Conservation (phyloP, 2,888 invertebrate species). For the Trachelus tabidus region DNA sequence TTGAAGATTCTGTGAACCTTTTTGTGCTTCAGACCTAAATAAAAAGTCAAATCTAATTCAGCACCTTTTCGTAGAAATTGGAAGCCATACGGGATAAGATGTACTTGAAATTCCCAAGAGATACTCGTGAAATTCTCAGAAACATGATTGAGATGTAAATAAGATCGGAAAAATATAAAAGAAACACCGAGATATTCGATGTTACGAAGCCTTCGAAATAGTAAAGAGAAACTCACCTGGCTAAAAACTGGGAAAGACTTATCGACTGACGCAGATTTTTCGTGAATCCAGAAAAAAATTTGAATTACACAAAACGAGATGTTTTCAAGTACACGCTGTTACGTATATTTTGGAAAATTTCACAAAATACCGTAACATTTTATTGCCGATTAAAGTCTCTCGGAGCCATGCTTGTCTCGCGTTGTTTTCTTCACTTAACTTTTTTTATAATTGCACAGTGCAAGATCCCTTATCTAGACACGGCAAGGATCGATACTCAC, state of each 20-base stretch:
- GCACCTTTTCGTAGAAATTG: background rate
- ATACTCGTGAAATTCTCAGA: background rate
- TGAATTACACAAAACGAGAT: background rate
- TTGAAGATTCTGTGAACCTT: background rate
- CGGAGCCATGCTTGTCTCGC: background rate
- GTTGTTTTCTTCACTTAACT: background rate
- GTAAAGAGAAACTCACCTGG: background rate
- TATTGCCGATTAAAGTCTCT: background rate
- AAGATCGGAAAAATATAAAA: background rate
- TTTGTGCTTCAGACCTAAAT: background rate
- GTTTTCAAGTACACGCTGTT: background rate
- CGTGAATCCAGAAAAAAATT: background rate
- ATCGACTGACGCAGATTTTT: background rate
- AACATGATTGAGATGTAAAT: background rate
- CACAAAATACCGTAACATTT: background rate
- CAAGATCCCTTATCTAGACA: background rate
- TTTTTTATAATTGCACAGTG: background rate
- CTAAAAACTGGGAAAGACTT: background rate
- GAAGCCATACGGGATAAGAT: background rate
- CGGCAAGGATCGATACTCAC: background rate
- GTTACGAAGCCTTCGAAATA: background rate
- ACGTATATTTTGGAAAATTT: background rate
- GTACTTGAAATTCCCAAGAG: background rate
- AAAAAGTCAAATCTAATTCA: background rate
- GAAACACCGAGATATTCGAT: background rate